Evolutionary conservation across 1,140 invertebrate genomes (phyloP), one percentile per base, ranked within the genome.

Genomic region (Pogonomyrmex californicus): DNA sequence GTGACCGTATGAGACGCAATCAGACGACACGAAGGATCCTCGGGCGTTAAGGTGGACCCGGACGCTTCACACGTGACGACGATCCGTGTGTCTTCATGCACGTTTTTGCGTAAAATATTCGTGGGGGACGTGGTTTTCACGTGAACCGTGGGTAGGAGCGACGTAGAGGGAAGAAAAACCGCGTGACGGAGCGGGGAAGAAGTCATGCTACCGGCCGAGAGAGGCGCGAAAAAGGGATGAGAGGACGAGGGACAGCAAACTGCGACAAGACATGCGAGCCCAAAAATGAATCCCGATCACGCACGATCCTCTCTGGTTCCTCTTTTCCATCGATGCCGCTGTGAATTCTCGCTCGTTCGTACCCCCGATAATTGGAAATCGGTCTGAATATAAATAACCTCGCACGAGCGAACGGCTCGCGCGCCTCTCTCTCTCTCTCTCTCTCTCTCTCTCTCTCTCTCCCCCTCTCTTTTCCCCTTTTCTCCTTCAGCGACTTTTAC

Each of bases 261-360:
- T 93, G 93, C 92, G 93, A 94, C 94, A 93, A 85, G 93, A 94
- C 94, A 95, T 93, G 94, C 93, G 78, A 95, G 86, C 90, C 88
- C 76, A 87, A 92, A 92, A 90, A 94, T 94, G 92, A 94, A 94
- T 93, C 93, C 86, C 88, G 92, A 94, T 93, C 94, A 95, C 94
- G 94, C 94, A 94, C 91, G 86, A 36, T 81, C 49, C 54, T 68
- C 58, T 38, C n/a, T 44, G 70, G 54, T 17, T 82, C 44, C 87
- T 62, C 81, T 44, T 81, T 68, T 73, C 51, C 75, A 58, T 85
- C 68, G 71, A 12, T 77, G 76, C 76, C 83, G 78, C 68, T 76
- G 68, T 2, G 78, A 68, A 71, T 65, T 86, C 77, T 86, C 86
- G 81, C 85, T 87, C 68, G 65, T 75, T 75, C 47, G 71, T 71